Evolutionary conservation across 1,140 invertebrate species (phyloP).

Genomic region (Drosophila novamexicana): DNA sequence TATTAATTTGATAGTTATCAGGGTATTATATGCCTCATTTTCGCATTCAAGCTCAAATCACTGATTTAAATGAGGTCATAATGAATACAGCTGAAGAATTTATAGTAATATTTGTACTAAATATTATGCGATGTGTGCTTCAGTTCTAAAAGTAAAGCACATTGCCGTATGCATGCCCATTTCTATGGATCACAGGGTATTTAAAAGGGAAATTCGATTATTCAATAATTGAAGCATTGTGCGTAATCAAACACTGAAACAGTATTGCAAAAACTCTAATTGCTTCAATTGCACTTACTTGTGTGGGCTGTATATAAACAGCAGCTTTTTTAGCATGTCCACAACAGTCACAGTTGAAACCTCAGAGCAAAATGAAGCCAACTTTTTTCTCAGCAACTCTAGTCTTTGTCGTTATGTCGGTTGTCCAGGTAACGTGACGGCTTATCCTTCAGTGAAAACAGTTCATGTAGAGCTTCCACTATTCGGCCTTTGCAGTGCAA

Average conservation of each 20-base stretch:
- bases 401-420: conserved; percentile 35
- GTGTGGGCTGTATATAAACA: conserved; percentile 59
- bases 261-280: conserved; percentile 65
- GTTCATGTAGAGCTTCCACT: not conserved
- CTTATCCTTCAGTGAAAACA: not conserved
- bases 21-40: too few relatives aligned
- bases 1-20: too few relatives aligned
- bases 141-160: too few relatives aligned
- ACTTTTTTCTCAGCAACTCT: conserved; percentile 45
- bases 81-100: too few relatives aligned
- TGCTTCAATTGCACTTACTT: conserved; percentile 60
- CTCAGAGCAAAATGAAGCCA: conserved; percentile 55
- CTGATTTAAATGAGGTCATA: too few relatives aligned
- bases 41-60: too few relatives aligned
- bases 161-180: not conserved
- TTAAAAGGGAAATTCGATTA: conserved; percentile 50
- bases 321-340: not conserved
- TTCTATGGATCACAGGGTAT: conserved; percentile 4
- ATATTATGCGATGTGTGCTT: too few relatives aligned
- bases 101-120: too few relatives aligned
- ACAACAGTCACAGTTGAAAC: conserved; percentile 38
- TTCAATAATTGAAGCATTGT: conserved; percentile 65
- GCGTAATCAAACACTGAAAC: conserved; percentile 66
- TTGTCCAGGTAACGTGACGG: conserved; percentile 53
- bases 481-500: conserved; percentile 34